Evolutionary conservation across 2,888 invertebrate genomes (phyloP), one percentile per base, ranked within the genome.

Genomic region (Matsumyia berberina): DNA sequence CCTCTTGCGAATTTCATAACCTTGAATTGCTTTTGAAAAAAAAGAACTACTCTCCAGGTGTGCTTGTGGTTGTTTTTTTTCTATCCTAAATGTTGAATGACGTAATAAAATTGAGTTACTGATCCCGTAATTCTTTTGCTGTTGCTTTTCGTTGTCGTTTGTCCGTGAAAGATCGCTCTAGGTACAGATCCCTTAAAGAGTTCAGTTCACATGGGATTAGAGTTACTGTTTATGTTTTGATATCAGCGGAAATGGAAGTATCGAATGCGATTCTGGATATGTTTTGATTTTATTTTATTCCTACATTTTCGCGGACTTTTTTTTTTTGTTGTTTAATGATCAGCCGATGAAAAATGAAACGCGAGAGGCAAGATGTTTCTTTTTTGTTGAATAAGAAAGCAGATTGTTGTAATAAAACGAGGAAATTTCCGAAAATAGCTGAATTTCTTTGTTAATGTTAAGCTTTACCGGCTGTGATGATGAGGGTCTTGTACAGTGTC

Each of bases 1-100:
- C 46, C n/a, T 64, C 46, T 66, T 39, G 35, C 12, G 64, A 49
- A 49, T 49, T 49, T 35, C 46, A 19, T 64, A 64, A 64, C 64
- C 64, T 64, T 64, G 64, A 64, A 29, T 39, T 51, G 19, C 6
- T 37, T 66, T 37, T 37, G 5, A 11, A 46, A 17, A 11, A 46
- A 17, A 66, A 37, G 15, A 62, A 39, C 6, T 4, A 46, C 35
- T 35, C 19, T 64, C 64, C 64, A 64, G 64, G 64, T 64, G 64
- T 67, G 15, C 53, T 67, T n/a, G n/a, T n/a, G n/a, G n/a, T n/a
- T n/a, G 15, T 29, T 11, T 31, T 39, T 35, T 46, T 15, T 12
- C 19, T 49, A 12, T 6, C 44, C 64, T 49, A 49, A 37, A 24
- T 51, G 1, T 24, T 35, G 3, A 49, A 64, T 49, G 64, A 64